Evolutionary conservation across 37 sponge, comb jelly and placozoan species (phyloP).

Genomic region (Crambe crambe): DNA sequence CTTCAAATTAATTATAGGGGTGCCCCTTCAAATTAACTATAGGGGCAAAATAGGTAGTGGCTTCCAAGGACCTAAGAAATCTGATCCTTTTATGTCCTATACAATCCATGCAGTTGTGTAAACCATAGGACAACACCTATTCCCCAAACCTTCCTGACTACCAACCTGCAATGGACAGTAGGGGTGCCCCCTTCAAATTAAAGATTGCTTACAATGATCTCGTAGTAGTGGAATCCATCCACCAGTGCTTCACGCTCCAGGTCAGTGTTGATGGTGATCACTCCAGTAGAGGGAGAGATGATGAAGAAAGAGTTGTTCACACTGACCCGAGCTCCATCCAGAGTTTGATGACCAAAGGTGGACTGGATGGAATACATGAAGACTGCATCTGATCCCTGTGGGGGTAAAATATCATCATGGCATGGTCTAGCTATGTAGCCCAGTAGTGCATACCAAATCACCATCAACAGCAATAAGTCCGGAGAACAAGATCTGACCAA

Average conservation of each 20-base stretch:
- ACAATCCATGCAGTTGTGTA: no score
- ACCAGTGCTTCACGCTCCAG: conserved; percentile 60
- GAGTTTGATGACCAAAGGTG: conserved; percentile 1
- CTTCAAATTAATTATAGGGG: no score
- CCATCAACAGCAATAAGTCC: conserved; percentile 12
- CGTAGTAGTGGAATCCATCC: conserved; percentile 47
- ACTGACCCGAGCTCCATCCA: conserved; percentile 14
- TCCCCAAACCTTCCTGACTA: no score
- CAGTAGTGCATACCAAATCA: conserved; percentile 12
- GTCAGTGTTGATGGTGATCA: conserved; percentile 36
- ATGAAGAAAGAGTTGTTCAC: conserved; percentile 24
- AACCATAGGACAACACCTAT: no score
- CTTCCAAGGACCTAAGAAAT: no score
- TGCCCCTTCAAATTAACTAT: no score
- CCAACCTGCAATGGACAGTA: no score
- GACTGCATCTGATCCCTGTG: conserved; percentile 1
- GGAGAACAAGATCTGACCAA: conserved; percentile 10
- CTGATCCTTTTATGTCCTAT: no score
- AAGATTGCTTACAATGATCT: conserved; percentile 22
- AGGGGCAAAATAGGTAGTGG: no score
- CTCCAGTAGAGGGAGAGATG: conserved; percentile 35
- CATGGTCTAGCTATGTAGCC: background rate
- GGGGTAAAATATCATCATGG: no score
- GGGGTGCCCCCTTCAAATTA: no score
- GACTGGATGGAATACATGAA: conserved; percentile 6